Conservation (phyloP, 2,797 vertebrate genomes). For the Halcyon badia region DNA sequence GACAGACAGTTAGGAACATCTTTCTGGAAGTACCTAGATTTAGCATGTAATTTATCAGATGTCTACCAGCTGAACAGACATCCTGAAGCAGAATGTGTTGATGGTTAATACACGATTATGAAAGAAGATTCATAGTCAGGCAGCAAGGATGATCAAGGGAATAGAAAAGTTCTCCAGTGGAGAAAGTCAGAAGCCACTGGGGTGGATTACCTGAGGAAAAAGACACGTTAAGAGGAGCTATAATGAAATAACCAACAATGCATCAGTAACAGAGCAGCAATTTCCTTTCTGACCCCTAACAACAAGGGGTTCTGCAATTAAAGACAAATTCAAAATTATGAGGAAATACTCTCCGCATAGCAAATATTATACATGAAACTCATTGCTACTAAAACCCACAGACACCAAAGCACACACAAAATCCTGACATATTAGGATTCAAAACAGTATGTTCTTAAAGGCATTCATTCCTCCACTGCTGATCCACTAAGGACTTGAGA, state of each 20-base stretch:
- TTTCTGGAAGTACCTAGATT: background rate
- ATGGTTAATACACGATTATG: background rate
- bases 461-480: background rate
- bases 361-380: background rate
- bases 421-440: background rate
- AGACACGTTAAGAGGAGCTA: background rate
- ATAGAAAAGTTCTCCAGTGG: background rate
- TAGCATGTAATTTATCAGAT: background rate
- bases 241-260: background rate
- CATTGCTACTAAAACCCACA: background rate
- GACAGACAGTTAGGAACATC: background rate
- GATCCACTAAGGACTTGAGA: background rate
- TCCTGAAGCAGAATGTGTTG: background rate
- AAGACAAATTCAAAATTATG: background rate
- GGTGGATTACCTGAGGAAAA: background rate
- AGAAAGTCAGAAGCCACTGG: background rate
- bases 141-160: background rate
- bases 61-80: background rate
- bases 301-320: background rate
- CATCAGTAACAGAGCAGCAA: background rate
- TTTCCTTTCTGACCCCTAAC: background rate
- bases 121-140: background rate
- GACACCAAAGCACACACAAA: background rate
- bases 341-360: background rate
- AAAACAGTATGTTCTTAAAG: background rate